Evolutionary conservation across 1,140 invertebrate species (phyloP), one percentile per base, ranked within the genome.

Genomic region (Acromyrmex echinatior): DNA sequence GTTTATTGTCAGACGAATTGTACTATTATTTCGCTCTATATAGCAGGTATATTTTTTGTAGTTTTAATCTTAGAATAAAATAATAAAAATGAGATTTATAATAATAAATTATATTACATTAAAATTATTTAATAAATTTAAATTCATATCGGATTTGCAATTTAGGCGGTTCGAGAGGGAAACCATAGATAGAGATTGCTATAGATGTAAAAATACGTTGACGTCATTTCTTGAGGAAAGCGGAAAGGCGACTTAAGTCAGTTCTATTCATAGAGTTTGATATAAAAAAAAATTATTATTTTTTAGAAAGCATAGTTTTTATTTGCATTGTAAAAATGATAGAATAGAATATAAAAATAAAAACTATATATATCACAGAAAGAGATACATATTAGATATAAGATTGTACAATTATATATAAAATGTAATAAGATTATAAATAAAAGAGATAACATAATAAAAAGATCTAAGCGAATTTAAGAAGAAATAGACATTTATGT

Each of bases 91-190:
- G 18, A 14, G 28, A 14, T 39, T 76, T 9, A 74, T 35, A 74
- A 35, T 58, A 58, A 53, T 73, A 4, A 56, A 56, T 39, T 56
- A 74, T 51, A 70, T 70, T 56, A 74, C 16, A 70, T 70, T 39
- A 39, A 70, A 53, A 71, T 73, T 73, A 45, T 68, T 25, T 14
- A 68, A 39, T 45, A 5, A 45, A 4, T 25, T 70, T 14, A 51
- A 14, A 14, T 45, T 45, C 2, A 21, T 14, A 21, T 74, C 5
- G 35, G 35, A 39, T 3, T 31, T 16, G n/a, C 6, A 70, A 58
- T 74, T 25, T 70, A 51, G 2, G 14, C 2, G 12, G 2, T 39
- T 74, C 10, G n/a, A 25, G 12, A 39, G 3, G n/a, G 2, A 35
- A 73, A 73, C 5, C n/a, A 10, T 31, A 6, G 16, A 31, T n/a